Base-by-base conservation (phyloP, 2,888 invertebrate species). In the Calliphora vomitoria region DNA sequence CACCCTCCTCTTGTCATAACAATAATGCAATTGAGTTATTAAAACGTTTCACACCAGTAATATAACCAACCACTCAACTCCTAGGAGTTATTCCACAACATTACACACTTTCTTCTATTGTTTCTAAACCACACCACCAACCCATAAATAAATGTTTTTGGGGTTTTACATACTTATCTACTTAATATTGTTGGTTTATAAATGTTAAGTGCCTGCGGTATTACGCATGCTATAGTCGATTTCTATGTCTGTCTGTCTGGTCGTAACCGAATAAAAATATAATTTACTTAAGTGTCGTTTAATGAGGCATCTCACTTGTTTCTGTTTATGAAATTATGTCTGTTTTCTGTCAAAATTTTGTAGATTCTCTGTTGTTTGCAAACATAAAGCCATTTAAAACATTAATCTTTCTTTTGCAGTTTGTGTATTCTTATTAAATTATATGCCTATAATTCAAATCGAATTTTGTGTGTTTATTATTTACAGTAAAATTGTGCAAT, bases 251-350 rank as follows among this genome's bases (percentile, higher is more conserved):
- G 44, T 69, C 44, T 25, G 68, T 71, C 62, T 83, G 53, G 50
- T 20, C 76, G 53, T 20, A 76, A 60, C 20, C 10, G 0, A 41
- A 75, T 76, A 74, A 85, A 82, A 85, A 75, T 68, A 81, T 82
- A 88, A 87, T 88, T 88, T 82, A 87, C 71, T 88, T 87, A 85
- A 88, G 88, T 88, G 87, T 85, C 85, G 60, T 79, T 87, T 87
- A 88, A 88, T 88, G 87, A 85, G 83, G 47, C 81, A 80, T 76
- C 69, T 81, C 58, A 71, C 81, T 68, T 53, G 18, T 60, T 62
- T 60, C 41, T 71, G 35, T 69, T 55, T 55, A 72, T 75, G 20
- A 81, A 79, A 64, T 82, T 62, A 47, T 47, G 66, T 83, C 88
- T 86, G 86, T 69, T 84, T 84, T 79, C 81, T 84, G 83, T 86